These are phyloP conservation scores for Malurus elegans DNA, from an alignment of 2,113 vertebrate species.

Conservation along the genomic window DNA sequence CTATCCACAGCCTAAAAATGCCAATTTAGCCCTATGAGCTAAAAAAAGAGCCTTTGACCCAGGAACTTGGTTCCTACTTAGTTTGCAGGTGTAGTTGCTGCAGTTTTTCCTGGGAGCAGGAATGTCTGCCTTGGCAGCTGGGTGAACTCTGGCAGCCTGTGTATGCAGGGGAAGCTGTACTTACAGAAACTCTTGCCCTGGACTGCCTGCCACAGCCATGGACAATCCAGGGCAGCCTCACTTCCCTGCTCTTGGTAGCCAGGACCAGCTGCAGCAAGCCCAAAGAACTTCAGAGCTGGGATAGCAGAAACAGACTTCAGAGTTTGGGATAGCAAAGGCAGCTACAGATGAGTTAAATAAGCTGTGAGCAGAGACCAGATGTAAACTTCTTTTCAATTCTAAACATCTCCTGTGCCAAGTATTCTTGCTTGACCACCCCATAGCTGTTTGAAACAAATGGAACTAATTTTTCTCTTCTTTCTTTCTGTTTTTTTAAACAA, in stretches of 20 bases:
- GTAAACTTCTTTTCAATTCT: conserved; percentile 18
- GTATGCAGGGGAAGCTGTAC: background rate
- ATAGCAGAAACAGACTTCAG: background rate
- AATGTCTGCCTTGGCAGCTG: background rate
- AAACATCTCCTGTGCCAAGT: conserved; percentile 37
- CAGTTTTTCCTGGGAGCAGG: background rate
- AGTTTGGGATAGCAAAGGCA: background rate
- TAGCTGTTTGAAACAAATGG: conserved; percentile 42
- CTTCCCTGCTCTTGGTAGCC: background rate
- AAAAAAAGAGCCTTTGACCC: background rate
- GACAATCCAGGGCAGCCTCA: background rate
- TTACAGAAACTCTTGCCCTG: background rate
- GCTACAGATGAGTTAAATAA: background rate
- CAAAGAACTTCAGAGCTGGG: background rate
- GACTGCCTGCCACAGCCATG: background rate
- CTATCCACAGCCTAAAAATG: background rate
- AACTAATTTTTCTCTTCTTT: conserved; percentile 43
- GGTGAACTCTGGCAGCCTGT: background rate
- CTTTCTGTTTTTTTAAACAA: background rate
- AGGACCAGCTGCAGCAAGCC: background rate
- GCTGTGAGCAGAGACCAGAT: conserved; percentile 13
- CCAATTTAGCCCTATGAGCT: background rate
- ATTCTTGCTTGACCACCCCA: conserved; percentile 43
- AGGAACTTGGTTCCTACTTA: background rate
- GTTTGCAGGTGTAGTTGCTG: background rate